Evolutionary conservation across 2,797 vertebrate species (phyloP), one percentile per base, ranked within the genome.

Genomic region (Crocidura indochinensis): DNA sequence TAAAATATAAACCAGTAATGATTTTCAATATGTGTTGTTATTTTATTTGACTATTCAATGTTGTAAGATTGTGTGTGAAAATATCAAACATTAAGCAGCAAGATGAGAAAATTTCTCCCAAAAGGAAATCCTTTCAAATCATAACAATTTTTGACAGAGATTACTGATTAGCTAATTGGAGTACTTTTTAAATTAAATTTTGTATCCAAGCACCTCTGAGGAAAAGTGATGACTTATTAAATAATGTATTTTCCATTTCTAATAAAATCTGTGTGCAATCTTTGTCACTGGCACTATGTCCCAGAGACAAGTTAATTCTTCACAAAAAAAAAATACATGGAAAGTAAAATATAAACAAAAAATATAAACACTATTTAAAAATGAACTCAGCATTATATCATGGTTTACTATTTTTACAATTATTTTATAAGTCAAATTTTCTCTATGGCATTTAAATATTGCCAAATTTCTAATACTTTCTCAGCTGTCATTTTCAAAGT

Each of bases 111-210:
- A 49, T 12, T 76, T 79, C 72, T 90, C 2, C 44, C 69, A 89
- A 79, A 83, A 38, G 51, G 8, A 84, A 47, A 27, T 31, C 8
- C 1, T 88, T 95, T 38, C 64, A 8, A 2, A 12, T 72, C 29
- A 46, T 60, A 83, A 94, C 62, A 80, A 2, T 44, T 95, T 94
- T 15, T 4, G 5, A 31, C 1, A 85, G 24, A 64, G 3, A 64
- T 1, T 94, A 81, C 85, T 94, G 87, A 90, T 96, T 77, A 91
- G 46, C 27, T 81, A 93, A 84, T 89, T 88, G 76, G 67, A 27
- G 94, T 94, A 2, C n/a, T 64, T 90, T 76, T 85, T 67, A 91
- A 38, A 95, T 88, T 87, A 86, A 56, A 90, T 81, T 87, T n/a
- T 92, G 0, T 77, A 72, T 79, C 90, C 56, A 95, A 14, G 82